These are phyloP conservation scores for Dynastes grantii DNA, from an alignment of 2,888 invertebrate species.

Conservation along the genomic window DNA sequence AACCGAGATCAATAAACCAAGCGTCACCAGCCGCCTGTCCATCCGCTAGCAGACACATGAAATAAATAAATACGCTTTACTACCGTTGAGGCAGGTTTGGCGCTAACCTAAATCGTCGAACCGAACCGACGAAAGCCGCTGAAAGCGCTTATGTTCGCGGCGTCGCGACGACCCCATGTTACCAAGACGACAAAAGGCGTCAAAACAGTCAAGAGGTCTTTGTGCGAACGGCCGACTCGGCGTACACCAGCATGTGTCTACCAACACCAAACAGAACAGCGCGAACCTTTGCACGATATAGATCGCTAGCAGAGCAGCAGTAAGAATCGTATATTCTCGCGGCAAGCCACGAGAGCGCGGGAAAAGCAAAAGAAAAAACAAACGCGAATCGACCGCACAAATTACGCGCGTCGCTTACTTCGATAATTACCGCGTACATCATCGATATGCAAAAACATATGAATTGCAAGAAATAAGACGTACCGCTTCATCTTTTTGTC, in stretches of 20 bases:
- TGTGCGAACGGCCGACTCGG: slow-evolving; percentile 5
- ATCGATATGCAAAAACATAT: slow-evolving; percentile 28
- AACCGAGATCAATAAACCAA: slow-evolving; percentile 26
- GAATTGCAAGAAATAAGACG: slow-evolving; percentile 22
- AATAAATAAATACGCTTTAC: slow-evolving; percentile 36
- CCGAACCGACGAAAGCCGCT: slow-evolving; percentile 23
- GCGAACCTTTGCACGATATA: slow-evolving; percentile 40
- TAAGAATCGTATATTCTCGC: slow-evolving; percentile 4
- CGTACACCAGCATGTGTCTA: slow-evolving; percentile 16
- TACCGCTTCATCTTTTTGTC: not conserved
- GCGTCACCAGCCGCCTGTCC: slow-evolving; percentile 17
- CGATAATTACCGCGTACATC: slow-evolving; percentile 26
- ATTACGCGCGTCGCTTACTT: slow-evolving; percentile 37
- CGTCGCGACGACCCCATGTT: slow-evolving; percentile 50
- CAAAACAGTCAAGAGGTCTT: slow-evolving; percentile 52
- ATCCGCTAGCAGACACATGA: slow-evolving; percentile 6
- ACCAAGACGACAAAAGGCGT: slow-evolving; percentile 54
- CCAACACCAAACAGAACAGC: slow-evolving; percentile 19
- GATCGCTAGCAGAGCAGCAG: slow-evolving; percentile 16
- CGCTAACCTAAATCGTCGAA: slow-evolving; percentile 32
- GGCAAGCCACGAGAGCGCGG: not conserved
- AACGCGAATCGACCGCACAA: slow-evolving; percentile 27
- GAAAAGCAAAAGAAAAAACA: slow-evolving; percentile 30
- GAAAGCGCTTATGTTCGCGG: slow-evolving; percentile 29
- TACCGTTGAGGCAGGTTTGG: slow-evolving; percentile 39